phyloP scores from a whole-genome alignment of 1,140 invertebrate genomes.

The Potamilus streckersoni region DNA sequence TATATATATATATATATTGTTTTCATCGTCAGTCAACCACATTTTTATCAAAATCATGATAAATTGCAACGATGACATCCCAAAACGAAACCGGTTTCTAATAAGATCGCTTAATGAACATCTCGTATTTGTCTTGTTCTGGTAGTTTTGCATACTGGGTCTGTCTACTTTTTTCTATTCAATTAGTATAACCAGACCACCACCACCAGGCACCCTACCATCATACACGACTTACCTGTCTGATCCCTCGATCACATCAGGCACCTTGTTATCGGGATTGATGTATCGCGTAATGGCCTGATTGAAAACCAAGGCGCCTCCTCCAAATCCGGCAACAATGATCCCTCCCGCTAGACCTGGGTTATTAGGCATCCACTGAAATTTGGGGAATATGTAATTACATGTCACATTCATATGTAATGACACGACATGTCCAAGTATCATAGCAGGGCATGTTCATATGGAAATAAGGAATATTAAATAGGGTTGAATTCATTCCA shows the following conservation, averaged over 20 bases:
- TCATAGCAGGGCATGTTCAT: no score
- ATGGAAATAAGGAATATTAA: neutral
- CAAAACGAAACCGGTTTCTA: no score
- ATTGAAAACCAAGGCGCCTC: conserved; percentile 65
- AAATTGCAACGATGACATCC: no score
- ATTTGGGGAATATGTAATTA: neutral
- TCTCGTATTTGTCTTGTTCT: no score
- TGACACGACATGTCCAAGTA: no score
- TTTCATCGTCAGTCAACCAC: no score
- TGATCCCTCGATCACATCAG: conserved; percentile 27
- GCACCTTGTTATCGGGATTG: conserved; percentile 63
- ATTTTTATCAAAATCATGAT: no score
- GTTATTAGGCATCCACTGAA: conserved; percentile 65
- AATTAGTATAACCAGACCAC: neutral
- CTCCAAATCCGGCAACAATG: conserved; percentile 63
- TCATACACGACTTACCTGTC: neutral
- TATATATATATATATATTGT: no score
- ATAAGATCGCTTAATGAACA: no score
- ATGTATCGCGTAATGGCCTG: conserved; percentile 63
- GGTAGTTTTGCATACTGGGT: no score
- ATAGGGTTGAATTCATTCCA: no score
- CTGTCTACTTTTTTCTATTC: no score
- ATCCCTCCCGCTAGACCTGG: conserved; percentile 65
- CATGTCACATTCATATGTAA: neutral
- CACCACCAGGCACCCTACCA: neutral